Evolutionary conservation across 1,140 invertebrate species (phyloP).

Genomic region (Coptotermes formosanus): DNA sequence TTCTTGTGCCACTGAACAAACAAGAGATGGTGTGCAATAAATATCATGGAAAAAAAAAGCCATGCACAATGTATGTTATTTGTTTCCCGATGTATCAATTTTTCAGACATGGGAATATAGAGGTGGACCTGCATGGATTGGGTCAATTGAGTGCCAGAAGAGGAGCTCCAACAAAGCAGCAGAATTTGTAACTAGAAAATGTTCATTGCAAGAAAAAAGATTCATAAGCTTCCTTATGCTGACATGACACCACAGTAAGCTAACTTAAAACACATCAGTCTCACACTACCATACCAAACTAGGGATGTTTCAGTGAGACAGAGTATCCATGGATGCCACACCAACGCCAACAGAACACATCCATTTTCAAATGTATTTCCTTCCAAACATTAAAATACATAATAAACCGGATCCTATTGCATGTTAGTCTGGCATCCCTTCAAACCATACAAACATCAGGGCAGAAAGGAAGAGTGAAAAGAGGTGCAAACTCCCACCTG

Average conservation of each 20-base stretch:
- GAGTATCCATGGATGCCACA: neutral
- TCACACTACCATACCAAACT: neutral
- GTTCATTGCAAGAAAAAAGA: constrained; percentile 2
- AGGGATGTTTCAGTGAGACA: neutral
- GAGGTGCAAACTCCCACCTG: neutral
- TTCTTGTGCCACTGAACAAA: constrained; percentile 15
- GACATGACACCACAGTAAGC: constrained; percentile 11
- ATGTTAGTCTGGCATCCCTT: neutral
- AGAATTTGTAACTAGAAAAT: constrained; percentile 4
- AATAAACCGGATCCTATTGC: neutral
- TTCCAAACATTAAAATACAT: neutral
- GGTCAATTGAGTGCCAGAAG: constrained; percentile 10
- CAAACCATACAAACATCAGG: neutral
- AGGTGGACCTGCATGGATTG: neutral
- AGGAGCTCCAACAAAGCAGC: constrained; percentile 16
- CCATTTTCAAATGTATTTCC: neutral
- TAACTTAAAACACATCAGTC: constrained; percentile 1
- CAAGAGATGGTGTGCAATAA: constrained; percentile 27
- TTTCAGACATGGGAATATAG: neutral
- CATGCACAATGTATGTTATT: constrained; percentile 29
- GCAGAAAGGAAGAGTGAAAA: neutral
- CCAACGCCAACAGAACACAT: neutral
- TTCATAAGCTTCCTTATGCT: neutral
- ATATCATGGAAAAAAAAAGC: constrained; percentile 32
- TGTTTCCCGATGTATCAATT: constrained; percentile 12